Evolutionary conservation across 92 coral and sea anemone genomes (phyloP).

Genomic region (Nematostella vectensis): DNA sequence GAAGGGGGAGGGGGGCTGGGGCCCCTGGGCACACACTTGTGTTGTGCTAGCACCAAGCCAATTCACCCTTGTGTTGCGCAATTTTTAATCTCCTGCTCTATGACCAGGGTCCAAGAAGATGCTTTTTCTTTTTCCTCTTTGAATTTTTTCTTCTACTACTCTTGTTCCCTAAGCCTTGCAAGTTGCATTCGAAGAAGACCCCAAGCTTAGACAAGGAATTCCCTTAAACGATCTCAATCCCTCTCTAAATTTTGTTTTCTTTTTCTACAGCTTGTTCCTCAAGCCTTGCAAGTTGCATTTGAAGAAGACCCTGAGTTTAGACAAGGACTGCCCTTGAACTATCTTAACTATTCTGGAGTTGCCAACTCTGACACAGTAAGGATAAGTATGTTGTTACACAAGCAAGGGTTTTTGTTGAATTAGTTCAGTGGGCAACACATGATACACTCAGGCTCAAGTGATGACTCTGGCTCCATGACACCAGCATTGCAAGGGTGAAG

Average conservation of each 20-base stretch:
- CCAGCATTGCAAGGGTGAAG: no score
- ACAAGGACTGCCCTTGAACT: conserved; percentile 87
- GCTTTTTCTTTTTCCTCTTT: no score
- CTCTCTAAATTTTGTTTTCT: background rate
- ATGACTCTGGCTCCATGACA: no score
- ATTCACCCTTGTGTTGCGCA: no score
- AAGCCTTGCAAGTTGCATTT: conserved; percentile 88
- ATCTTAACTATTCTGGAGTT: conserved; percentile 75
- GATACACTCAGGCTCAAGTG: background rate
- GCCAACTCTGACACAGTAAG: conserved; percentile 81
- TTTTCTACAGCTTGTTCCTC: conserved; percentile 62
- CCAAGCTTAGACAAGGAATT: conserved; percentile 85
- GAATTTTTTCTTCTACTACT: background rate
- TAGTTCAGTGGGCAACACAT: background rate
- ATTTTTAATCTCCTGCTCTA: no score
- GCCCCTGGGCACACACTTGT: no score
- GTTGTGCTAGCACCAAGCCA: no score
- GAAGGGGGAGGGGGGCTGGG: no score
- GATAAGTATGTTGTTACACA: background rate
- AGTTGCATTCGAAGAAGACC: conserved; percentile 94
- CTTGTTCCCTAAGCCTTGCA: conserved; percentile 85
- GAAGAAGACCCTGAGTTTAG: conserved; percentile 94
- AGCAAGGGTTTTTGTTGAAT: background rate
- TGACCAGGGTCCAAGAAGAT: no score
- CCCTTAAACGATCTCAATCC: conserved; percentile 79